A percentile compares a stretch with the other conserved stretches of the same genome.
Evolutionary conservation across 2,888 invertebrate genomes (phyloP).

Genomic region (Dusona sp.): DNA sequence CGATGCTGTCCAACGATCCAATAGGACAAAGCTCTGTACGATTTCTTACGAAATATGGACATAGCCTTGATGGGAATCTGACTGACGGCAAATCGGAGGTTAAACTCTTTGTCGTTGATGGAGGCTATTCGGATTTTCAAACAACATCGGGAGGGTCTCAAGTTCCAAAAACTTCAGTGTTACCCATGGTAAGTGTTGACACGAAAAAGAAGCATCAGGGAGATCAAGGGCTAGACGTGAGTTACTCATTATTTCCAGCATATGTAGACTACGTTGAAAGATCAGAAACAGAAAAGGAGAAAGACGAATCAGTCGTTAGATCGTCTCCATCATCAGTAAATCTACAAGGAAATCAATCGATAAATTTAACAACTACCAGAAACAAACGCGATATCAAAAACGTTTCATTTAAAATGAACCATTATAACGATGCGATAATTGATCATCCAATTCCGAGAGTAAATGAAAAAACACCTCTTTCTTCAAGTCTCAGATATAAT

Average conservation of each 20-base stretch:
- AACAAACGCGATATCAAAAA: conserved; percentile 22
- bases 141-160: background rate
- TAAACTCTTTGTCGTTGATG: conserved; percentile 53
- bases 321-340: background rate
- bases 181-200: background rate
- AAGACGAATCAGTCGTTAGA: background rate
- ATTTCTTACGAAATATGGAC: conserved; percentile 1
- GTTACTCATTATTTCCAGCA: conserved; percentile 37
- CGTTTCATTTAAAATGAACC: background rate
- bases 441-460: background rate
- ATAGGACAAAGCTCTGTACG: background rate
- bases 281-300: background rate
- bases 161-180: background rate
- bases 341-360: background rate
- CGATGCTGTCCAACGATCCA: background rate
- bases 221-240: conserved; percentile 11
- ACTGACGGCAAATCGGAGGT: conserved; percentile 16
- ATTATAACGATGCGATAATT: background rate
- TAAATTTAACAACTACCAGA: conserved; percentile 7
- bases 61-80: conserved; percentile 20
- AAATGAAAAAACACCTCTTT: background rate
- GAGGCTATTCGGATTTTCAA: conserved; percentile 7
- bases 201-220: background rate
- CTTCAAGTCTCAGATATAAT: background rate
- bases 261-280: conserved; percentile 54